Conservation (phyloP, 2,797 vertebrate species). For the Coluber constrictor region DNA sequence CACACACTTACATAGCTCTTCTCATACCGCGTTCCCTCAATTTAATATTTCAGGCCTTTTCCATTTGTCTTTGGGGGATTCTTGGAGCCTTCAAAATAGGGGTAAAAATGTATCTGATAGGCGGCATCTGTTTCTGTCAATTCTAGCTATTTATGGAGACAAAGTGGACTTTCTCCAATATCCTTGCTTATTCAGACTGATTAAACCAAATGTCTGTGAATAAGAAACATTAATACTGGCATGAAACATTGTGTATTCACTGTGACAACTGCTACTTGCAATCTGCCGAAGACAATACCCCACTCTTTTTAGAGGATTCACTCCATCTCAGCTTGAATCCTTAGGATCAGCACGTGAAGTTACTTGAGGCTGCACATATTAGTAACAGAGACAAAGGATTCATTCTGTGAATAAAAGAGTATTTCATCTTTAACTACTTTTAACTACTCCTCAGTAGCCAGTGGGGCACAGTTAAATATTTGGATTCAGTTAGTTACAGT, state of each 20-base stretch:
- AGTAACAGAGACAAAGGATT: neutral
- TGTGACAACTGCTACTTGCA: constrained; percentile 15
- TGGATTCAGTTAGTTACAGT: neutral
- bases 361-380: neutral
- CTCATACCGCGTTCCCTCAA: constrained; percentile 59
- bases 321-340: neutral
- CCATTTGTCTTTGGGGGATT: constrained; percentile 11
- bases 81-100: neutral
- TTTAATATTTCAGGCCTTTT: constrained; percentile 26
- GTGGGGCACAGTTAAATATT: neutral
- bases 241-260: constrained; percentile 4
- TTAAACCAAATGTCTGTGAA: constrained; percentile 15
- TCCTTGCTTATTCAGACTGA: constrained; percentile 14
- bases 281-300: constrained; percentile 4
- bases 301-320: neutral
- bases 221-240: constrained; percentile 6
- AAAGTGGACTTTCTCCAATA: neutral
- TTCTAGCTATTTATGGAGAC: constrained; percentile 9
- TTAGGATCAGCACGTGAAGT: neutral
- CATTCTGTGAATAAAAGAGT: neutral
- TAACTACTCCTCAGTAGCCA: neutral
- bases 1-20: neutral
- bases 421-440: neutral
- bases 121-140: constrained; percentile 18
- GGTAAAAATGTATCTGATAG: constrained; percentile 11